phyloP scores from a whole-genome alignment of 2,113 vertebrate species.

The Oncorhynchus tshawytscha region DNA sequence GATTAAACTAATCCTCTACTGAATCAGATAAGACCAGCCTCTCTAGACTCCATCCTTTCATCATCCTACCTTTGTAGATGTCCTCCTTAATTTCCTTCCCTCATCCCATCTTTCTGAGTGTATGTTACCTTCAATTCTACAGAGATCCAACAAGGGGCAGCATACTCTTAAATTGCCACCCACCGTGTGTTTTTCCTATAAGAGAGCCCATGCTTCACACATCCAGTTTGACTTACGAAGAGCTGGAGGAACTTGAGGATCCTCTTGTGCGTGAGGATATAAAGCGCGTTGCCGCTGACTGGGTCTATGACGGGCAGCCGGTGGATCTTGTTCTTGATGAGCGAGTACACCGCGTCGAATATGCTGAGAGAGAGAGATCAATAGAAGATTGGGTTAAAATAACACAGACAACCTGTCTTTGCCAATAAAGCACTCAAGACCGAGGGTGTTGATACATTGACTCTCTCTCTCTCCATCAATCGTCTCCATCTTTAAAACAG shows the following conservation, averaged over 20 bases:
- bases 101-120: too few relatives aligned
- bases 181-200: neutral
- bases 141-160: neutral
- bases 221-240: conserved; percentile 83
- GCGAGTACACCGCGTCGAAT: conserved; percentile 92
- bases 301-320: conserved; percentile 96
- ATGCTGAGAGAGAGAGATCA: conserved; percentile 76
- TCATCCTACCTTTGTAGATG: too few relatives aligned
- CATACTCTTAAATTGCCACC: neutral
- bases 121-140: neutral
- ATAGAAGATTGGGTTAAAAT: conserved; percentile 14
- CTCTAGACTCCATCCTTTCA: too few relatives aligned
- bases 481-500: too few relatives aligned
- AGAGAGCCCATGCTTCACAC: neutral
- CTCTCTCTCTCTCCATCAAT: too few relatives aligned
- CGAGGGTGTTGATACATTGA: too few relatives aligned
- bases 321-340: conserved; percentile 99
- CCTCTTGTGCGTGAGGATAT: conserved; percentile 98
- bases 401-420: neutral
- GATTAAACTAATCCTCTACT: too few relatives aligned
- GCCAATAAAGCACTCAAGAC: too few relatives aligned
- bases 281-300: conserved; percentile 95
- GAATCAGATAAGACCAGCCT: too few relatives aligned
- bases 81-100: too few relatives aligned
- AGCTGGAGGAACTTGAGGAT: conserved; percentile 99